Percentiles rank a stretch among this genome's conserved stretches.
phyloP scores from a whole-genome alignment of 2,888 invertebrate species.

The Cryptus viduatorius region DNA sequence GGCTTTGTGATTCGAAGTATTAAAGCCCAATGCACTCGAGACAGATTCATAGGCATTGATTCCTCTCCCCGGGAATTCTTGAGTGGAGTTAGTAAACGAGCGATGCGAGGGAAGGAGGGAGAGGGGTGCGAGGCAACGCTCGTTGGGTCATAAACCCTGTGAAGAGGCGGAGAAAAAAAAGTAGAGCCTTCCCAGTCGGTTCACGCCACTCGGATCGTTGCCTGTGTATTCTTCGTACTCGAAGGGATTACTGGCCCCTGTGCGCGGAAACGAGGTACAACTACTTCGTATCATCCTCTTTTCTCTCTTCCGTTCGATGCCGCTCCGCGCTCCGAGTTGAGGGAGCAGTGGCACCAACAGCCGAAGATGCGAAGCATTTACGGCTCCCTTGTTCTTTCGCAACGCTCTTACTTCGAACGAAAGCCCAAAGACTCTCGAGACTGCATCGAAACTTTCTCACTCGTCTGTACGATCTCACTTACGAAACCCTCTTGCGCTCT shows the following conservation, averaged over 20 bases:
- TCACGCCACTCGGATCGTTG: constrained; percentile 49
- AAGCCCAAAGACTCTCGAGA: constrained; percentile 35
- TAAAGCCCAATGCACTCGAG: constrained; percentile 49
- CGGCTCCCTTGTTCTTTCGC: constrained; percentile 25
- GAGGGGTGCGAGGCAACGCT: constrained; percentile 2
- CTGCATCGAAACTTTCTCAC: constrained; percentile 38
- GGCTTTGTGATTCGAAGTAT: constrained; percentile 49
- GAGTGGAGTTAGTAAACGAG: constrained; percentile 28
- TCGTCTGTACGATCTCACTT: constrained; percentile 9
- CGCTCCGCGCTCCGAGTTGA: not conserved
- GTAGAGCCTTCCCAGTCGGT: constrained; percentile 49
- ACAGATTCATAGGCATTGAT: constrained; percentile 60
- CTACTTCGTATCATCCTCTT: constrained; percentile 56
- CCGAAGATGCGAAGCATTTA: constrained; percentile 34
- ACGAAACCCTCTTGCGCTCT: not conserved
- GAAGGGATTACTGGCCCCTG: constrained; percentile 41
- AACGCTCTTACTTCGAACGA: constrained; percentile 14
- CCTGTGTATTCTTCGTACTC: constrained; percentile 58
- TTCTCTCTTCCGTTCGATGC: constrained; percentile 41
- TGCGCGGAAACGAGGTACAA: constrained; percentile 35
- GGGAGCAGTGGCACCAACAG: constrained; percentile 2
- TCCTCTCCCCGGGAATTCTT: constrained; percentile 27
- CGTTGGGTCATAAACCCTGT: constrained; percentile 59
- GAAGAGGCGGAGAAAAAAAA: constrained; percentile 8
- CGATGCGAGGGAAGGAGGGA: not conserved